These are phyloP conservation scores for Amblyteles armatorius DNA, from an alignment of 2,888 invertebrate genomes.

Conservation along the genomic window DNA sequence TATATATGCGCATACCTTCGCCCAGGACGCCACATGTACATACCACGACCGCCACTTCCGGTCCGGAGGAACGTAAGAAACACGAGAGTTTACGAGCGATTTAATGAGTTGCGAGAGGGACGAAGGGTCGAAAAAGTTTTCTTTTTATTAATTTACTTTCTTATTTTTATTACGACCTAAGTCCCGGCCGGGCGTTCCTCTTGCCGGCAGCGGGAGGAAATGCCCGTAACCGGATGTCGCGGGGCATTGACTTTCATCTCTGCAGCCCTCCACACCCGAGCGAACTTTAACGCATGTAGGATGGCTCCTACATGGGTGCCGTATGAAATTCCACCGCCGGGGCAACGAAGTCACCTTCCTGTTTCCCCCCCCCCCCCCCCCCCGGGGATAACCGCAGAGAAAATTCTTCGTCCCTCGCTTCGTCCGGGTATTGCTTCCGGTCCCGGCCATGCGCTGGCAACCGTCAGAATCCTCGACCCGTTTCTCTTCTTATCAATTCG, in stretches of 20 bases:
- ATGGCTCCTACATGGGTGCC: background rate
- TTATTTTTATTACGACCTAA: background rate
- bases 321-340: background rate
- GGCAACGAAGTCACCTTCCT: background rate
- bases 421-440: background rate
- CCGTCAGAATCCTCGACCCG: conserved; percentile 4
- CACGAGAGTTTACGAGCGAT: conserved; percentile 34
- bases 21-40: background rate
- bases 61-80: background rate
- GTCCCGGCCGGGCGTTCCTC: too few species aligned
- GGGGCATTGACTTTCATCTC: conserved; percentile 33
- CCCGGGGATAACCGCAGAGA: background rate
- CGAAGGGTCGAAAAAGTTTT: background rate
- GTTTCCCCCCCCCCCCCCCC: background rate
- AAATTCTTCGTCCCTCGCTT: conserved; percentile 25
- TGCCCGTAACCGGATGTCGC: conserved; percentile 7
- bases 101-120: conserved; percentile 17
- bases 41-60: background rate
- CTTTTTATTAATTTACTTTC: conserved; percentile 18
- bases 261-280: background rate
- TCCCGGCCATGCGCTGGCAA: background rate
- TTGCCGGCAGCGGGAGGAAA: background rate
- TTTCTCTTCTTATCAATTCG: conserved; percentile 27
- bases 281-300: background rate
- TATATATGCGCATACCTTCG: background rate